Base-by-base conservation (phyloP, 1,140 invertebrate genomes). In the Paraescarpia echinospica region DNA sequence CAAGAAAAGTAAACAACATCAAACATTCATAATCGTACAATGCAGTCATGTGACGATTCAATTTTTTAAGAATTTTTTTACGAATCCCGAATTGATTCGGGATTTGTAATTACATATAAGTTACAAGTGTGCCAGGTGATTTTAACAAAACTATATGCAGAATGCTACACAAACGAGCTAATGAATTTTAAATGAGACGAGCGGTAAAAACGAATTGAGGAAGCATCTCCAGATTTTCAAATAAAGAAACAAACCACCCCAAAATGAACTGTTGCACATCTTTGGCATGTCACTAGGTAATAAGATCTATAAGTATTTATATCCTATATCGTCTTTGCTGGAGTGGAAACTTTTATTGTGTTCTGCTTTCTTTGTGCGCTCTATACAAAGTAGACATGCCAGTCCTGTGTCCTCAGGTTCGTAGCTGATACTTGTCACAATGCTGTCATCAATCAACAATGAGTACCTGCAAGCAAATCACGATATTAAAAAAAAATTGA, bases 341-440 rank as follows among this genome's bases (percentile, higher is more conserved):
- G 59, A 77, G 59, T 27, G 41, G 12, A 6, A 4, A 41, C 12
- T 77, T 27, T 77, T 77, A 22, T 6, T 31, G 27, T 77, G 34
- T 33, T 91, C n/a, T 91, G 22, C 90, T 33, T 92, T 89, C 93
- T 51, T 94, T 93, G 94, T 93, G 91, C 95, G 95, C 92, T 94
- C 93, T 41, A 95, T 95, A 93, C 95, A 95, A 92, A 95, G 93
- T 35, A 95, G 93, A 92, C 95, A 95, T 1, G 94, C 94, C 12
- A 90, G 90, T 35, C 90, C 90, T 27, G 90, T 90, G 90, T 90
- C 90, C 90, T 90, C 90, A 34, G 90, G 90, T 31, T 90, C 90
- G n/a, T 90, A 41, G 35, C 90, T 90, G 34, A 90, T 31, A 41
- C n/a, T 35, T 41, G 34, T 41, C 35, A 90, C 90, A 90, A 90